Percentiles rank a stretch among this genome's conserved stretches.
phyloP scores from a whole-genome alignment of 2,797 vertebrate species.

The Cirrhinus mrigala region DNA sequence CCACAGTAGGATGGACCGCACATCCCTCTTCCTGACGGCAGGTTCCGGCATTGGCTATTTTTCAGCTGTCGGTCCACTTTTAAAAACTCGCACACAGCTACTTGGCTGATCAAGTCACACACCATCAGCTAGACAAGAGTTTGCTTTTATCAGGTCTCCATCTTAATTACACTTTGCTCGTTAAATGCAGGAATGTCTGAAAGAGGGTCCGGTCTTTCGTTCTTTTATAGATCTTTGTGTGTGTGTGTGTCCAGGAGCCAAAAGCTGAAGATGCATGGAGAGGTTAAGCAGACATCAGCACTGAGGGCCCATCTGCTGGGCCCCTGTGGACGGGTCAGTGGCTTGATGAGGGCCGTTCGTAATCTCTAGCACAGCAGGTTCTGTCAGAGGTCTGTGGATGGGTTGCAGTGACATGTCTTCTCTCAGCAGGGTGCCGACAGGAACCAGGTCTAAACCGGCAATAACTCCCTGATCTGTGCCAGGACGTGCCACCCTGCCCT shows the following conservation, averaged over 20 bases:
- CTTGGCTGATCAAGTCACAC: conserved; percentile 49
- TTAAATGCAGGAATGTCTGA: conserved; percentile 46
- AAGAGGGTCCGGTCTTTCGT: neutral
- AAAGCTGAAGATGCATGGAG: conserved; percentile 51
- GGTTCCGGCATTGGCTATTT: neutral
- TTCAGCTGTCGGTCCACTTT: conserved; percentile 38
- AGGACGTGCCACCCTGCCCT: conserved; percentile 56
- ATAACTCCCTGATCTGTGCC: conserved; percentile 57
- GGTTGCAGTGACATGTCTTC: conserved; percentile 42
- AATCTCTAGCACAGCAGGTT: conserved; percentile 64
- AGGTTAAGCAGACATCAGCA: conserved; percentile 60
- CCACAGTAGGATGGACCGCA: neutral
- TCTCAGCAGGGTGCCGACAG: conserved; percentile 63
- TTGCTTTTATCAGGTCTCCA: conserved; percentile 56
- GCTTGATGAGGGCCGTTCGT: conserved; percentile 61
- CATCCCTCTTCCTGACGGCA: conserved; percentile 32
- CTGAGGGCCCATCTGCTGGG: conserved; percentile 39
- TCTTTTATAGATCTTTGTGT: neutral
- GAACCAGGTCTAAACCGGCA: conserved; percentile 49
- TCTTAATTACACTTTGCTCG: conserved; percentile 59
- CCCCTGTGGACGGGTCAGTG: conserved; percentile 46
- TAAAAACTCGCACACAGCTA: conserved; percentile 37
- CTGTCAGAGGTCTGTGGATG: conserved; percentile 57
- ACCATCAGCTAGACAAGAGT: conserved; percentile 45
- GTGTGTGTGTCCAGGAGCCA: conserved; percentile 19